Conservation (phyloP, 2,888 invertebrate genomes). For the Drosophila mercatorum region DNA sequence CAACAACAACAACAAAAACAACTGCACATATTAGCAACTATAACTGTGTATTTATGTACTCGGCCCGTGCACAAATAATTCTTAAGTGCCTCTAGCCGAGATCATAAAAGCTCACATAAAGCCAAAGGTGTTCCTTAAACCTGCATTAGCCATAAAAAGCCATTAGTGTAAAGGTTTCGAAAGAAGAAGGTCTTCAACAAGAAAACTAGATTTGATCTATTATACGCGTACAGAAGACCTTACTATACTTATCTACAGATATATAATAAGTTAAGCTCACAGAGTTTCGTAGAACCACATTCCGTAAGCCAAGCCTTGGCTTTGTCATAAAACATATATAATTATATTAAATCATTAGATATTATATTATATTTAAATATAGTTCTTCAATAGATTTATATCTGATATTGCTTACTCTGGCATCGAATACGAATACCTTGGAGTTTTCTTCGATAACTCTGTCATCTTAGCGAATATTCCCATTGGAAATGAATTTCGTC, state of each 20-base stretch:
- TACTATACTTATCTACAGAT: no score
- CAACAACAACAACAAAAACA: conserved; percentile 3
- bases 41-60: conserved; percentile 70
- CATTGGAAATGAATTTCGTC: no score
- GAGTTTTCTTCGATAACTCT: no score
- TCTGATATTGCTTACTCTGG: neutral
- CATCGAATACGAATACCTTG: neutral
- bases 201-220: no score
- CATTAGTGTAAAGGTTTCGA: neutral
- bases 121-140: conserved; percentile 26
- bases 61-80: conserved; percentile 34
- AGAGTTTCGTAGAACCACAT: no score
- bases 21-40: conserved; percentile 32
- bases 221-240: no score
- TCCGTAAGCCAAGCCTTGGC: no score
- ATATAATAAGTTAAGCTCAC: no score
- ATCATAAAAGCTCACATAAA: conserved; percentile 57
- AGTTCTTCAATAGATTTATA: neutral
- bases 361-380: no score
- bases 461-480: no score
- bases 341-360: no score
- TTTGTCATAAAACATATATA: no score
- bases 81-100: conserved; percentile 31
- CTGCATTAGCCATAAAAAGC: neutral
- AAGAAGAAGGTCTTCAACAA: neutral